Evolutionary conservation across 2,888 invertebrate species (phyloP).

Genomic region (Lysandra bellargus): DNA sequence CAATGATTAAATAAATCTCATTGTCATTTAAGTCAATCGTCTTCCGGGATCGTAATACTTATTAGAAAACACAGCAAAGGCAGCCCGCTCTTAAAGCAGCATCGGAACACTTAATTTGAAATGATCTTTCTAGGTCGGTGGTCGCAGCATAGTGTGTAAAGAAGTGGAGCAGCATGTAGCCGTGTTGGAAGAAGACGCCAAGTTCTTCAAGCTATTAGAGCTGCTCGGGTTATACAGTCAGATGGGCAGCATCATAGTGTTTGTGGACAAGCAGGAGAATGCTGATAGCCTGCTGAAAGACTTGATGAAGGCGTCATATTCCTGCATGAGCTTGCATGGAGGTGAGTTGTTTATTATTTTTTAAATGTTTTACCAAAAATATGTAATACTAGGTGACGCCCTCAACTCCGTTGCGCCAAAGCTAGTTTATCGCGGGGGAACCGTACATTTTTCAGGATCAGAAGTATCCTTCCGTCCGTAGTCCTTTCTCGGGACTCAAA

Average conservation of each 20-base stretch:
- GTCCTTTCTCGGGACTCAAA: no score
- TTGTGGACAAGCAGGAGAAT: constrained; percentile 99
- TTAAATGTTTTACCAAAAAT: not conserved
- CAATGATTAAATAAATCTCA: no score
- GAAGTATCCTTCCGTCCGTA: no score
- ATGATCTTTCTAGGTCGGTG: constrained; percentile 85
- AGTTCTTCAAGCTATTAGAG: constrained; percentile 98
- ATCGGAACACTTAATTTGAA: not conserved
- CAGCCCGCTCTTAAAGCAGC: not conserved
- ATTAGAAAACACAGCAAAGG: no score
- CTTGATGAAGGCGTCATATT: constrained; percentile 97
- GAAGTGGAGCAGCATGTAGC: constrained; percentile 98
- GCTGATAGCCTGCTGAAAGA: constrained; percentile 96
- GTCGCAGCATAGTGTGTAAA: constrained; percentile 97
- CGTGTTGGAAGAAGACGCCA: constrained; percentile 96
- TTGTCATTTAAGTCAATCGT: no score
- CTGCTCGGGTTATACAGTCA: constrained; percentile 97
- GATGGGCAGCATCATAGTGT: constrained; percentile 95
- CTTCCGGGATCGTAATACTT: no score
- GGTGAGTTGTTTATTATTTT: constrained; percentile 67
- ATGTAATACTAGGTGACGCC: no score
- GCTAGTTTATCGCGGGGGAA: no score
- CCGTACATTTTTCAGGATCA: no score
- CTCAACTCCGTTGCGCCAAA: no score
- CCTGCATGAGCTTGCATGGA: constrained; percentile 98